phyloP scores from a whole-genome alignment of 2,888 invertebrate genomes.

The Nymphalis c-album region DNA sequence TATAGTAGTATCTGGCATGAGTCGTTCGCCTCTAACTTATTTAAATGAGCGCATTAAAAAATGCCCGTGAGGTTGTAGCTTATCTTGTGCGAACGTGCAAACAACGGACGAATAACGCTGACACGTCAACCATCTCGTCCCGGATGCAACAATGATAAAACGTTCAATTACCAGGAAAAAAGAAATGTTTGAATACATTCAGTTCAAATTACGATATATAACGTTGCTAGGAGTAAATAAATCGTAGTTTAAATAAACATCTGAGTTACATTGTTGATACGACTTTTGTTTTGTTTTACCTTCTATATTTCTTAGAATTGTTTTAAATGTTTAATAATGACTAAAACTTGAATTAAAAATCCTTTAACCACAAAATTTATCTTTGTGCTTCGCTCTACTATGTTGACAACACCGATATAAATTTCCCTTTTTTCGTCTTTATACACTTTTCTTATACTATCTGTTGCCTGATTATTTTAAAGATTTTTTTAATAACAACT shows the following conservation, averaged over 20 bases:
- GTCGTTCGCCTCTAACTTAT: neutral
- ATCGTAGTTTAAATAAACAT: neutral
- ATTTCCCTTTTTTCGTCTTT: too few relatives aligned
- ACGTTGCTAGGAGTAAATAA: constrained; percentile 1
- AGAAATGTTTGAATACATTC: constrained; percentile 34
- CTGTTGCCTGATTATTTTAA: too few relatives aligned
- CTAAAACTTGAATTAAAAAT: too few relatives aligned
- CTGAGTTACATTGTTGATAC: neutral
- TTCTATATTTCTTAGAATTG: too few relatives aligned
- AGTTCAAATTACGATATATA: constrained; percentile 9
- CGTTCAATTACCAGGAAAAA: constrained; percentile 41
- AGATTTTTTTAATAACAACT: too few relatives aligned
- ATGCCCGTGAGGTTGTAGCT: constrained; percentile 2
- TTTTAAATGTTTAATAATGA: too few relatives aligned
- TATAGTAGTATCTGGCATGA: too few relatives aligned
- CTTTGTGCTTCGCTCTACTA: too few relatives aligned
- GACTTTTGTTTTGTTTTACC: neutral
- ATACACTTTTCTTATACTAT: too few relatives aligned
- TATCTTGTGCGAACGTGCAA: constrained; percentile 23
- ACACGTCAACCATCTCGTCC: constrained; percentile 32
- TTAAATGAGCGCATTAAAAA: constrained; percentile 15
- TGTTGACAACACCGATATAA: too few relatives aligned
- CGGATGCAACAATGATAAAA: constrained; percentile 41
- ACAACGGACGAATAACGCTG: constrained; percentile 26
- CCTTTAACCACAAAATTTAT: too few relatives aligned